Evolutionary conservation across 2,113 vertebrate genomes (phyloP).

Genomic region (Oncorhynchus tshawytscha): DNA sequence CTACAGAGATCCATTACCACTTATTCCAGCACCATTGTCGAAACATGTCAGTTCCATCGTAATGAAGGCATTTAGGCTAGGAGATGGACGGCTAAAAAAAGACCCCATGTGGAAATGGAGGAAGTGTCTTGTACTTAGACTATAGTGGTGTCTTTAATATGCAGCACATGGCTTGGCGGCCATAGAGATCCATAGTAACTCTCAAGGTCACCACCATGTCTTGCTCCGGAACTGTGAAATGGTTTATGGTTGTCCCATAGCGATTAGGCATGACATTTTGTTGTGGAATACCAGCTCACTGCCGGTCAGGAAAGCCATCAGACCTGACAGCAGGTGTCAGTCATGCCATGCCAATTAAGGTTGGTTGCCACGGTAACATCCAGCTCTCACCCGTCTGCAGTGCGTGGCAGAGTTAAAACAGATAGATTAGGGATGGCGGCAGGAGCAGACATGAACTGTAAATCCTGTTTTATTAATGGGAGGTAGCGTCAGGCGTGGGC

Average conservation of each 20-base stretch:
- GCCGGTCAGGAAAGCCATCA: neutral
- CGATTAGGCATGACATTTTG: no score
- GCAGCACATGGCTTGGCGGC: neutral
- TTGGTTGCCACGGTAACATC: neutral
- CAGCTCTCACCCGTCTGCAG: no score
- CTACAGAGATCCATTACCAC: no score
- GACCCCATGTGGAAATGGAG: neutral
- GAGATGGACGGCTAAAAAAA: neutral
- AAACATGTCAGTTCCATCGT: neutral
- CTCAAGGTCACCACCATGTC: neutral
- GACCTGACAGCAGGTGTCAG: neutral
- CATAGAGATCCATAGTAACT: neutral
- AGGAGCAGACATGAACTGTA: neutral
- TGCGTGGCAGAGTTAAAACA: neutral
- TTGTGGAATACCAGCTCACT: neutral
- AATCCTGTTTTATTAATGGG: neutral
- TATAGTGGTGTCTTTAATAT: neutral
- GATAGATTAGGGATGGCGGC: neutral
- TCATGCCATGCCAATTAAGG: neutral
- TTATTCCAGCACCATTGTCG: neutral
- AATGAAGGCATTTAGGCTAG: neutral
- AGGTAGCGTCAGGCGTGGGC: neutral
- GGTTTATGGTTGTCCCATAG: no score
- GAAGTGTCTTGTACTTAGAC: neutral
- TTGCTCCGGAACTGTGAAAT: no score